Evolutionary conservation across 2,888 invertebrate species (phyloP).

Genomic region (Malacosoma neustria): DNA sequence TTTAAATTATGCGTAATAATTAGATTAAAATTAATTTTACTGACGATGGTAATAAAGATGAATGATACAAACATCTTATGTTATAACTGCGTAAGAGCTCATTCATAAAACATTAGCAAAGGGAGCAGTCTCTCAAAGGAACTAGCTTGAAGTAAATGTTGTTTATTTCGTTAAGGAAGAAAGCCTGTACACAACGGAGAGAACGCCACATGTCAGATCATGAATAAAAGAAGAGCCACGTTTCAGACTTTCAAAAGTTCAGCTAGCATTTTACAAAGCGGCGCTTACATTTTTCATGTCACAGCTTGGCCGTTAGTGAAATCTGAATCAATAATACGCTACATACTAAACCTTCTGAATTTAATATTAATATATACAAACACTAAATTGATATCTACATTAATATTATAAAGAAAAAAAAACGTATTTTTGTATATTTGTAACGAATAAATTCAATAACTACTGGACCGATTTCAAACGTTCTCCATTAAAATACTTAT

Average conservation of each 20-base stretch:
- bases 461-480: too few relatives aligned
- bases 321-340: too few relatives aligned
- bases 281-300: slow-evolving; percentile 45
- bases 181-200: slow-evolving; percentile 61
- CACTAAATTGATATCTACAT: too few relatives aligned
- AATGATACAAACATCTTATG: too few relatives aligned
- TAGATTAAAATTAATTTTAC: too few relatives aligned
- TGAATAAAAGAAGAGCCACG: slow-evolving; percentile 71
- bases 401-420: too few relatives aligned
- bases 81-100: slow-evolving; percentile 59
- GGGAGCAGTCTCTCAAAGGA: slow-evolving; percentile 62
- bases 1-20: background rate
- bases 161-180: slow-evolving; percentile 72
- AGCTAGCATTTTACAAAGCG: slow-evolving; percentile 57
- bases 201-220: slow-evolving; percentile 69
- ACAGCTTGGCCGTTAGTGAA: slow-evolving; percentile 35
- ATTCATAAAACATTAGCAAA: slow-evolving; percentile 66
- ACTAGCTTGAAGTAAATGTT: slow-evolving; percentile 66
- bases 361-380: too few relatives aligned
- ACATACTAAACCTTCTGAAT: too few relatives aligned
- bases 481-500: too few relatives aligned
- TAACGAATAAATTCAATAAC: too few relatives aligned
- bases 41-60: too few relatives aligned
- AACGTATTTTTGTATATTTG: too few relatives aligned
- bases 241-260: slow-evolving; percentile 69